Evolutionary conservation across 1,140 invertebrate genomes (phyloP).

Genomic region (Solen grandis): DNA sequence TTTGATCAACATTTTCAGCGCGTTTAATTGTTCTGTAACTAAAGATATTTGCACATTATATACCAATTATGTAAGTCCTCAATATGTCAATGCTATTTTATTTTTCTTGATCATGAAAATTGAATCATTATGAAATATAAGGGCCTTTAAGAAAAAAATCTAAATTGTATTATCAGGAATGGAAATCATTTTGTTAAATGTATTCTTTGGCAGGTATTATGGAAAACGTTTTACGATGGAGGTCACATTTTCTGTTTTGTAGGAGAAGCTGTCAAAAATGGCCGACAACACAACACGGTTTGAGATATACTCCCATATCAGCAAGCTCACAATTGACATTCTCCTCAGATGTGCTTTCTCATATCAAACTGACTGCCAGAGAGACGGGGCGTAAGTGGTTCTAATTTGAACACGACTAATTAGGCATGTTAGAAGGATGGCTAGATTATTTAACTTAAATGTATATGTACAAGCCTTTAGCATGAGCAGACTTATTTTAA

Average conservation of each 20-base stretch:
- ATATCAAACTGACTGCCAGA: constrained; percentile 52
- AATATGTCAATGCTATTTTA: no score
- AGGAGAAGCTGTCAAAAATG: constrained; percentile 40
- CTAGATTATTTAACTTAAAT: no score
- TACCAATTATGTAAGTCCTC: no score
- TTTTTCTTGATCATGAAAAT: no score
- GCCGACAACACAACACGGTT: constrained; percentile 30
- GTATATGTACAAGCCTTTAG: background rate
- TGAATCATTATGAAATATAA: no score
- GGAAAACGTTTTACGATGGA: background rate
- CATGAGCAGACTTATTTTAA: background rate
- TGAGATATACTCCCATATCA: constrained; percentile 43
- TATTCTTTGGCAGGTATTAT: background rate
- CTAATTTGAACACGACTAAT: no score
- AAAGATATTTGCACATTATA: background rate
- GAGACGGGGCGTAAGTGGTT: constrained; percentile 39
- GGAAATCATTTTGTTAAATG: background rate
- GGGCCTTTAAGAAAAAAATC: background rate
- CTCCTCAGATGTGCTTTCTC: constrained; percentile 64
- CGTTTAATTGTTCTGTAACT: no score
- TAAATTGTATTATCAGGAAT: background rate
- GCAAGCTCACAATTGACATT: constrained; percentile 56
- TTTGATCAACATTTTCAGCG: no score
- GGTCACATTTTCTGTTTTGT: background rate
- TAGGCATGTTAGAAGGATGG: no score